Percentiles rank a stretch among this genome's conserved stretches.
phyloP scores from a whole-genome alignment of 2,888 invertebrate species.

The Catocala sponsa region DNA sequence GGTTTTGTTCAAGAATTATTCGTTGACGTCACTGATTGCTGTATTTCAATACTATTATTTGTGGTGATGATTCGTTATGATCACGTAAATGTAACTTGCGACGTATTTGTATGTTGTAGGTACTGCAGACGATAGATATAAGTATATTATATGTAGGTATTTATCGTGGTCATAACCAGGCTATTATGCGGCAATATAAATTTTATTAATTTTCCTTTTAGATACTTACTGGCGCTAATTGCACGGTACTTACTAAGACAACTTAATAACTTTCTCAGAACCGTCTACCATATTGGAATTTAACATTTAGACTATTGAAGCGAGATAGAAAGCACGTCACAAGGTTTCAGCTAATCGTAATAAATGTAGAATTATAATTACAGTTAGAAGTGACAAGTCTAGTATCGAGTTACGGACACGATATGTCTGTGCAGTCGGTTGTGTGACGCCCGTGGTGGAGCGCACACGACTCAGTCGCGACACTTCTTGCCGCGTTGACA shows the following conservation, averaged over 20 bases:
- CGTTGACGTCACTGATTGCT: too few species aligned
- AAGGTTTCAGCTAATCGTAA: slow-evolving; percentile 46
- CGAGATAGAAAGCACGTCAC: slow-evolving; percentile 30
- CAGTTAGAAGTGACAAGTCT: slow-evolving; percentile 66
- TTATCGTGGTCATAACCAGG: too few species aligned
- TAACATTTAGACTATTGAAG: slow-evolving; percentile 22
- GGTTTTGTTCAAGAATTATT: slow-evolving; percentile 18
- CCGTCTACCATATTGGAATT: slow-evolving; percentile 15
- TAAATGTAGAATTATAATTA: slow-evolving; percentile 46
- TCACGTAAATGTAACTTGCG: too few species aligned
- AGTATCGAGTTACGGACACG: slow-evolving; percentile 75
- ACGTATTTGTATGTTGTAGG: too few species aligned
- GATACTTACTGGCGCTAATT: not conserved
- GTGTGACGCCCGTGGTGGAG: slow-evolving; percentile 72
- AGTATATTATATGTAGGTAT: too few species aligned
- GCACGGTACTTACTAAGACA: not conserved
- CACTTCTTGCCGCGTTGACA: slow-evolving; percentile 44
- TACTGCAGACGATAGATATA: too few species aligned
- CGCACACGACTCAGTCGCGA: slow-evolving; percentile 63
- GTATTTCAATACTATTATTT: too few species aligned
- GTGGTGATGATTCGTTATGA: too few species aligned
- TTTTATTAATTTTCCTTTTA: not conserved
- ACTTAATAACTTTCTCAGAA: not conserved
- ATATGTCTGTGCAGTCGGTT: slow-evolving; percentile 72
- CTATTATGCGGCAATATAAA: not conserved